phyloP scores from a whole-genome alignment of 2,888 invertebrate species.

The Xylota sylvarum region DNA sequence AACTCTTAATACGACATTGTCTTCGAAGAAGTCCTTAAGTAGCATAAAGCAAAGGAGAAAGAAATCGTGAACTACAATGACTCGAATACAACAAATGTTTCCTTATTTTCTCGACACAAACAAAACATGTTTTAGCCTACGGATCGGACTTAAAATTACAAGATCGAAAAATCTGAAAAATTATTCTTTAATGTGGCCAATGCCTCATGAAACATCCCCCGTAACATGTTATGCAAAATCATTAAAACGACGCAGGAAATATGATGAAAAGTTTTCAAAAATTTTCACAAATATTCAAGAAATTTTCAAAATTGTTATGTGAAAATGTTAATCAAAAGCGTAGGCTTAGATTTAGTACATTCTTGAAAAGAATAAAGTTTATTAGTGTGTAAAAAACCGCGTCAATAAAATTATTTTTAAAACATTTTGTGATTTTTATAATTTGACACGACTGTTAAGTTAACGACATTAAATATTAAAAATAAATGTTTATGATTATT shows the following conservation, averaged over 20 bases:
- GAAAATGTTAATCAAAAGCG: constrained; percentile 1
- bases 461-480: neutral
- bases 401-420: constrained; percentile 1
- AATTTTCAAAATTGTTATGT: neutral
- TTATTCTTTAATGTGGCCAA: neutral
- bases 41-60: no score
- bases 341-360: neutral
- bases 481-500: neutral
- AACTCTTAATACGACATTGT: no score
- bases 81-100: no score
- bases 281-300: neutral
- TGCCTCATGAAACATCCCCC: neutral
- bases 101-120: no score
- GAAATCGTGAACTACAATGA: no score
- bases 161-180: neutral
- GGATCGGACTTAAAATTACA: no score
- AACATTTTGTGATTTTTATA: neutral
- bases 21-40: no score
- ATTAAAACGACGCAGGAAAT: neutral
- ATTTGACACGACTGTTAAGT: constrained; percentile 1
- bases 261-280: neutral
- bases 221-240: neutral
- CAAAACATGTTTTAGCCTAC: no score
- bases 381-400: neutral
- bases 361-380: neutral